These are phyloP conservation scores for Laothoe populi DNA, from an alignment of 2,888 invertebrate species.

Conservation along the genomic window DNA sequence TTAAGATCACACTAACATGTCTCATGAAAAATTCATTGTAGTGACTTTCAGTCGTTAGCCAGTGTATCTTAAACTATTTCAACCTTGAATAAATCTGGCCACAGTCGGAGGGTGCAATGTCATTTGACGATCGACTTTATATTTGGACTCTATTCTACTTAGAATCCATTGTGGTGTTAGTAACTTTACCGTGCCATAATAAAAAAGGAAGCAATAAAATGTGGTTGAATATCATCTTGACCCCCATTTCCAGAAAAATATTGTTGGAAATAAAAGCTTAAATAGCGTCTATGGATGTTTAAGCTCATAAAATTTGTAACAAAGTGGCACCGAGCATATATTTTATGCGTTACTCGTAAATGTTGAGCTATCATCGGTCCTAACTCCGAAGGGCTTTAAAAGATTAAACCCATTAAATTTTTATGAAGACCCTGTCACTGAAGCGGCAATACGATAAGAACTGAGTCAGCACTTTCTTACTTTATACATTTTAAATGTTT, in stretches of 20 bases:
- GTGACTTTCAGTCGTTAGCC: no score
- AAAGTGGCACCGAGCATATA: slow-evolving; percentile 53
- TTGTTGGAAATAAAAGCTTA: slow-evolving; percentile 38
- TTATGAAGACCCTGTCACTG: slow-evolving; percentile 73
- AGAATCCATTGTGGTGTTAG: no score
- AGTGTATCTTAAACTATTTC: no score
- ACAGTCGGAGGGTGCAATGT: no score
- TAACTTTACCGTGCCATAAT: no score
- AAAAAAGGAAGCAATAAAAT: neutral
- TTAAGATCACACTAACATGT: no score
- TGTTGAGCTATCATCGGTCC: slow-evolving; percentile 62
- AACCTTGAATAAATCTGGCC: no score
- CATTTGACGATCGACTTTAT: no score
- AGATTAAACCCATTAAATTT: slow-evolving; percentile 77
- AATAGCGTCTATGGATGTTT: slow-evolving; percentile 26
- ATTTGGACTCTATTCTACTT: no score
- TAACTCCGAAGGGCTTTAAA: slow-evolving; percentile 69
- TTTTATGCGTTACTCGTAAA: slow-evolving; percentile 71
- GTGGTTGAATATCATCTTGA: neutral
- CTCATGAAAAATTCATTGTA: no score
- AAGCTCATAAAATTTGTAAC: slow-evolving; percentile 46
- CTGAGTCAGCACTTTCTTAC: slow-evolving; percentile 54
- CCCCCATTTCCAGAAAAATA: slow-evolving; percentile 7
- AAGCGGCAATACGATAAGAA: slow-evolving; percentile 63
- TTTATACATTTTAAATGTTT: slow-evolving; percentile 27